Evolutionary conservation across 2,797 vertebrate species (phyloP).

Genomic region (Perdix hodgsoniae): DNA sequence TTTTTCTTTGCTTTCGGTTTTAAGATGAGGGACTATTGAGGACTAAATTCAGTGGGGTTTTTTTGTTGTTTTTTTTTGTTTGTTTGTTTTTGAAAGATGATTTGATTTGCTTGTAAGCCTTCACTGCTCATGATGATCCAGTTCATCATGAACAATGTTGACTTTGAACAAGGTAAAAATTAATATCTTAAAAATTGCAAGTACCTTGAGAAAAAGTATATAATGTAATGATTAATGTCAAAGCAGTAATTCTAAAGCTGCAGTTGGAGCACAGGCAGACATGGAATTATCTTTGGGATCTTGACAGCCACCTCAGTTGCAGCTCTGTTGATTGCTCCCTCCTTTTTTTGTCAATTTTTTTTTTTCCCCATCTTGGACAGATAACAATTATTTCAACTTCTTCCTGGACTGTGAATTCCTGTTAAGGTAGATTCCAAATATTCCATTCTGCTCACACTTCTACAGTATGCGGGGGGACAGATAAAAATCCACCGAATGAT

Average conservation of each 20-base stretch:
- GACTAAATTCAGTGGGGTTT: not conserved
- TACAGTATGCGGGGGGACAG: not conserved
- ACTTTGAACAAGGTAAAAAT: not conserved
- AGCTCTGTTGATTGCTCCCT: not conserved
- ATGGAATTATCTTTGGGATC: not conserved
- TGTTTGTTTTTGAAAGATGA: not conserved
- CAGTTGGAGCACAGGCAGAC: not conserved
- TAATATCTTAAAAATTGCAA: not conserved
- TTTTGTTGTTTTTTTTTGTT: no score
- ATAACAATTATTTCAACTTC: constrained; percentile 14
- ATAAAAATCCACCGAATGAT: not conserved
- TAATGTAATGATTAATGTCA: not conserved
- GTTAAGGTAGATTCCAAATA: constrained; percentile 10
- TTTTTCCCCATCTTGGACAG: not conserved
- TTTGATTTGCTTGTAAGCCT: not conserved
- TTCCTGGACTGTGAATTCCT: not conserved
- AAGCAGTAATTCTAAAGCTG: not conserved
- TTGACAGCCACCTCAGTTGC: not conserved
- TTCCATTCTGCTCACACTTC: not conserved
- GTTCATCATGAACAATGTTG: not conserved
- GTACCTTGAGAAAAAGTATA: not conserved
- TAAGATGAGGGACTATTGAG: not conserved
- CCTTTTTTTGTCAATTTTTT: constrained; percentile 19
- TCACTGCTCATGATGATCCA: not conserved
- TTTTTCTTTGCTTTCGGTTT: not conserved